Conservation (phyloP, 2,888 invertebrate species). For the Carterocephalus palaemon region DNA sequence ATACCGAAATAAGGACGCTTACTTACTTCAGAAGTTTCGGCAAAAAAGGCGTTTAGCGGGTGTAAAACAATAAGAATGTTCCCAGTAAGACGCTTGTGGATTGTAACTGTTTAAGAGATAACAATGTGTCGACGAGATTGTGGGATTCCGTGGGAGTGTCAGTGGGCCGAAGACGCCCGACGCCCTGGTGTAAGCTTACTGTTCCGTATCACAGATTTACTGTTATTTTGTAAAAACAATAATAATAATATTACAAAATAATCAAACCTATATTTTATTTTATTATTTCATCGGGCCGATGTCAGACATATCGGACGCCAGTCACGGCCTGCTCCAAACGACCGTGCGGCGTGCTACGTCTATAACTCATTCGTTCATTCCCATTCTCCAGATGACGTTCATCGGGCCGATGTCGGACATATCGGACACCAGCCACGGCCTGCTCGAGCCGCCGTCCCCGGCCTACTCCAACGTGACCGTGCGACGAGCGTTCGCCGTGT, state of each 20-base stretch:
- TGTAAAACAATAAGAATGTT: constrained; percentile 5
- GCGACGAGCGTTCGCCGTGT: constrained; percentile 52
- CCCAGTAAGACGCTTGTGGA: constrained; percentile 2
- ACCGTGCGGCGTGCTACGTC: constrained; percentile 54
- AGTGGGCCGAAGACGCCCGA: too few relatives aligned
- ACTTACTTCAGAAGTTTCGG: constrained; percentile 5
- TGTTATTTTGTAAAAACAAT: too few relatives aligned
- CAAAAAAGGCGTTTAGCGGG: not conserved
- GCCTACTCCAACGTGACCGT: constrained; percentile 48
- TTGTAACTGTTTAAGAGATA: constrained; percentile 7
- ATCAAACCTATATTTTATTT: too few relatives aligned
- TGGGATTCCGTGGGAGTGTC: too few relatives aligned
- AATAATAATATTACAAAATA: too few relatives aligned
- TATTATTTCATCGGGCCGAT: constrained; percentile 15
- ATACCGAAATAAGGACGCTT: constrained; percentile 6
- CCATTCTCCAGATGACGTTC: too few relatives aligned
- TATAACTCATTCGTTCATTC: too few relatives aligned
- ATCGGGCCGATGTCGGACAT: constrained; percentile 19
- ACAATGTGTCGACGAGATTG: too few relatives aligned
- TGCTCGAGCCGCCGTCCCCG: constrained; percentile 42
- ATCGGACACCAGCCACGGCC: constrained; percentile 34
- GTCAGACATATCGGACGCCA: constrained; percentile 13
- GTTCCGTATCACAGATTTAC: too few relatives aligned
- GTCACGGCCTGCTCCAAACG: constrained; percentile 46
- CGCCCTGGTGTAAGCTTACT: too few relatives aligned